Evolutionary conservation across 2,888 invertebrate species (phyloP), one percentile per base, ranked within the genome.

Genomic region (Amphipyra berbera): DNA sequence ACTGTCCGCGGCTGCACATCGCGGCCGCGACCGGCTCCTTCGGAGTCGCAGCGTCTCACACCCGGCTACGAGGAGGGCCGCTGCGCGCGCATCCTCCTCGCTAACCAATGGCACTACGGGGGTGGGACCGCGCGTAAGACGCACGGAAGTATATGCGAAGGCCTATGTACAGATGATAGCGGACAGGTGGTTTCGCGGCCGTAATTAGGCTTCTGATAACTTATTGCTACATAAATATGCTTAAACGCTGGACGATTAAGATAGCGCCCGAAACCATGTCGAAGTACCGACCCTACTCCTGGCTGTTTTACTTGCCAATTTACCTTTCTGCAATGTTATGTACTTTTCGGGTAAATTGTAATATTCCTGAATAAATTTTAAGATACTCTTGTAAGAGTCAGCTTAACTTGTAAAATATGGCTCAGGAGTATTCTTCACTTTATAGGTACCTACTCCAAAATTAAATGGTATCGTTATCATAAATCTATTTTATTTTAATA

Each of bases 91-190:
- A 94, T 73, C 69, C 73, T 68, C 79, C 78, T 77, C 84, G 73
- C 75, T 85, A 73, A 87, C 95, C 95, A 94, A 94, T 94, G 82
- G 87, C 88, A 52, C 88, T 73, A 64, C 79, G 89, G 92, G 94
- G 95, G 95, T 87, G 93, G 94, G 88, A 78, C 94, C 91, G 82
- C 90, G 90, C 91, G 88, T 93, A 95, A 95, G 95, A 95, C 93
- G 94, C 88, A 90, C 92, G 93, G 92, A 94, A 95, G 95, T 94
- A 94, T 94, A 94, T 95, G 95, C 93, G 92, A 90, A 94, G 93
- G 95, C 95, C 95, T 95, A 95, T 95, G 94, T 95, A 95, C 95
- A 91, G 92, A 88, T 90, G 91, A 91, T 91, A 93, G 92, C 94
- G 94, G 94, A 95, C 95, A 95, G 95, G 95, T 94, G 95, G 94